These are phyloP conservation scores for Ditula angustiorana DNA, from an alignment of 2,888 invertebrate genomes.

Conservation along the genomic window DNA sequence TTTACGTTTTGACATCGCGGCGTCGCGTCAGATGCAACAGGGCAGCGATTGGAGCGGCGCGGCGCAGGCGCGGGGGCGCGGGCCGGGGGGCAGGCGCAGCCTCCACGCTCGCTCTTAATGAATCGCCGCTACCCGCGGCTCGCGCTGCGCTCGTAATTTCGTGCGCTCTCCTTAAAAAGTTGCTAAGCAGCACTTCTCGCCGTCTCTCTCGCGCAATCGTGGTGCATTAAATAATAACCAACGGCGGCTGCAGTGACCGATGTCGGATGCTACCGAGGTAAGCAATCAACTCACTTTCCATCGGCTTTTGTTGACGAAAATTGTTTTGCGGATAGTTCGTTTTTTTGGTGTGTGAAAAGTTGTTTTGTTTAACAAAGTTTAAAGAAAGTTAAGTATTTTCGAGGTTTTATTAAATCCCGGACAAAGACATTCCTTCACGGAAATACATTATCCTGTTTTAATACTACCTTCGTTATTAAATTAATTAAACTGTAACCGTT, in stretches of 20 bases:
- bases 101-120: constrained; percentile 81
- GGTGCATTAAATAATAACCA: constrained; percentile 66
- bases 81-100: constrained; percentile 71
- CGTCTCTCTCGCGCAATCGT: constrained; percentile 75
- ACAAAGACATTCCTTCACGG: constrained; percentile 1
- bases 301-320: constrained; percentile 44
- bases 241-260: constrained; percentile 56
- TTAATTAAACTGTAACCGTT: constrained; percentile 6
- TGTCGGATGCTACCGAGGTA: constrained; percentile 62
- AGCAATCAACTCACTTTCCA: constrained; percentile 48
- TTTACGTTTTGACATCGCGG: constrained; percentile 75
- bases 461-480: neutral
- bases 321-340: constrained; percentile 26
- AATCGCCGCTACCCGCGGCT: constrained; percentile 82
- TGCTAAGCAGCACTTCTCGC: constrained; percentile 68
- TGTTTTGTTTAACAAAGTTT: constrained; percentile 28
- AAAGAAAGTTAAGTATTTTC: constrained; percentile 1
- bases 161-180: constrained; percentile 75
- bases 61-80: constrained; percentile 64
- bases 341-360: constrained; percentile 21
- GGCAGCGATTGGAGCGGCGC: constrained; percentile 72
- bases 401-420: neutral
- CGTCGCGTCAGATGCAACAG: constrained; percentile 82
- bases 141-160: constrained; percentile 74
- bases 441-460: neutral